Evolutionary conservation across 2,888 invertebrate species (phyloP), one percentile per base, ranked within the genome.

Genomic region (Oxyteleia sp.): DNA sequence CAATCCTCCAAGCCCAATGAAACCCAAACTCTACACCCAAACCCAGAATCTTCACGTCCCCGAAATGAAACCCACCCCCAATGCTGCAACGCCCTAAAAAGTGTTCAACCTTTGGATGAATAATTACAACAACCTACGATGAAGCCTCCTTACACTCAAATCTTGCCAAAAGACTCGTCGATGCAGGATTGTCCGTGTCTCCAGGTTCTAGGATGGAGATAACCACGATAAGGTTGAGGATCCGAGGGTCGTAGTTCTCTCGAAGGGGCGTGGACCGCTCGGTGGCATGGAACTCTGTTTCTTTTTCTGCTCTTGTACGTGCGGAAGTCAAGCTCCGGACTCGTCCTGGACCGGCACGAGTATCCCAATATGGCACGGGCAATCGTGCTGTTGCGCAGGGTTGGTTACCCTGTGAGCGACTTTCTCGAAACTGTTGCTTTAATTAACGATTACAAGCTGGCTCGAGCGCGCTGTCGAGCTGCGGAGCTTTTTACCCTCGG

Each of bases 331-430:
- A 83, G 82, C 82, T 83, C 85, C 79, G 66, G 82, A 76, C 82
- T 80, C 82, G 82, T 80, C 82, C 80, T 85, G 82, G 80, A 79
- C 84, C 84, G 84, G 80, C 64, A 41, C 79, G 82, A 78, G 59
- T 61, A 57, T 71, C 79, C 57, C 76, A 82, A 85, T 86, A 86
- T 86, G 82, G 75, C 84, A 75, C 76, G 84, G 84, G 86, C 82
- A 86, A 86, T 84, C 86, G 88, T 82, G 89, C 90, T 90, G 92
- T 91, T 91, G 92, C 91, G 91, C 92, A 91, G 90, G 92, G 92
- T 92, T 92, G 90, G 91, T 91, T 92, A 92, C 91, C 92, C 88
- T 86, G 82, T 86, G 74, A 78, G 69, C 74, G 64, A 57, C n/a
- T n/a, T n/a, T n/a, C n/a, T n/a, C n/a, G n/a, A n/a, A n/a, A n/a